Evolutionary conservation across 2,888 invertebrate species (phyloP).

Genomic region (Tineola bisselliella): DNA sequence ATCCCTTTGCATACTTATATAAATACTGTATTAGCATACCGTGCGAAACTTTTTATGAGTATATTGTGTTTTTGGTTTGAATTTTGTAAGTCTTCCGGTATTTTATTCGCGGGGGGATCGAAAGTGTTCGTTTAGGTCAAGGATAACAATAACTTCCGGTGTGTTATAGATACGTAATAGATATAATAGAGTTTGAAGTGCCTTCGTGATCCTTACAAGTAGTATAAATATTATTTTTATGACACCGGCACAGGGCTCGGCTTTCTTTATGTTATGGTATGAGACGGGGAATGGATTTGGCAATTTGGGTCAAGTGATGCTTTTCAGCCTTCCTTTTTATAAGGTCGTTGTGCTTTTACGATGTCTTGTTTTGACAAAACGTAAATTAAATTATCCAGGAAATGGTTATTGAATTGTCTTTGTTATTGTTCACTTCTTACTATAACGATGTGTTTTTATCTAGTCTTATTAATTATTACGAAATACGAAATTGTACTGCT

Average conservation of each 20-base stretch:
- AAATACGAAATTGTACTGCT: too few relatives aligned
- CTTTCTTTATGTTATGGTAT: neutral
- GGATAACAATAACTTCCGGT: neutral
- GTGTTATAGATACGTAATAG: neutral
- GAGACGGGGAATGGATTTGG: slow-evolving; percentile 16
- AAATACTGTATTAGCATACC: too few relatives aligned
- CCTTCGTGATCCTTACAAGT: neutral
- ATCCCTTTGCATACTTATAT: too few relatives aligned
- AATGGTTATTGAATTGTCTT: neutral
- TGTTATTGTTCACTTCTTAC: neutral
- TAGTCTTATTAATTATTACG: neutral
- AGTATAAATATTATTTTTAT: neutral
- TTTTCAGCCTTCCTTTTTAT: slow-evolving; percentile 14
- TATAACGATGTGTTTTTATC: neutral
- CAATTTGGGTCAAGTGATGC: slow-evolving; percentile 19
- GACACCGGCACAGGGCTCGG: neutral
- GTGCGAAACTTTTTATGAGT: too few relatives aligned
- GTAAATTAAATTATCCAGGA: slow-evolving; percentile 4
- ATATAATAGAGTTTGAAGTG: neutral
- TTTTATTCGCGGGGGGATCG: neutral
- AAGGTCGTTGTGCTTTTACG: slow-evolving; percentile 10
- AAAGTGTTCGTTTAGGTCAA: neutral
- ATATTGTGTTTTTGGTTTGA: neutral
- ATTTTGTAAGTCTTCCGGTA: neutral
- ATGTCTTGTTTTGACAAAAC: slow-evolving; percentile 12